A percentile compares a stretch with the other conserved stretches of the same genome.
These are phyloP conservation scores for Poeciliopsis turrubarensis DNA, from an alignment of 2,113 vertebrate species.

Conservation along the genomic window DNA sequence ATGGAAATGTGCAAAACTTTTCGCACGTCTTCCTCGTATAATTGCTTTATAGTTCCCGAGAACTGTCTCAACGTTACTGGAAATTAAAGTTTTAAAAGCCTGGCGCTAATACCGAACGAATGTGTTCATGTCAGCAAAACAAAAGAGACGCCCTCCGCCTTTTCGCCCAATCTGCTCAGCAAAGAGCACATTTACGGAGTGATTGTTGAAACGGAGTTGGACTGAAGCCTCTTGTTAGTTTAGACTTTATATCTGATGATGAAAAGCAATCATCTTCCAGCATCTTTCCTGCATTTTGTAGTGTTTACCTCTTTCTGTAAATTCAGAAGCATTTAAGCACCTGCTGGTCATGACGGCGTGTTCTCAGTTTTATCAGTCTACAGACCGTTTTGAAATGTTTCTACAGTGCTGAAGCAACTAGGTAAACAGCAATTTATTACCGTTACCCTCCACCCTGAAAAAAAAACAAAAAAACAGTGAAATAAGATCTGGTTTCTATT, in stretches of 20 bases:
- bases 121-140: conserved; percentile 10
- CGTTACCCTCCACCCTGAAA: not conserved
- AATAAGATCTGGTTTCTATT: not conserved
- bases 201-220: conserved; percentile 18
- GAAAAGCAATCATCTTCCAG: conserved; percentile 21
- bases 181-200: conserved; percentile 12
- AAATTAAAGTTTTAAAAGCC: not conserved
- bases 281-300: conserved; percentile 32
- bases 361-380: not conserved
- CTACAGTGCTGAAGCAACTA: not conserved
- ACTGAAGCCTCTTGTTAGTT: conserved; percentile 21
- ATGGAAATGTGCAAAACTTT: conserved; percentile 28
- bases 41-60: not conserved
- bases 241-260: conserved; percentile 16
- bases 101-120: not conserved
- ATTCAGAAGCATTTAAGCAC: conserved; percentile 18
- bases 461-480: not conserved
- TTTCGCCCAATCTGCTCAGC: not conserved
- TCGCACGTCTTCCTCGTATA: conserved; percentile 10
- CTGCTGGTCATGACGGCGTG: not conserved
- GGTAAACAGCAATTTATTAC: not conserved
- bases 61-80: not conserved
- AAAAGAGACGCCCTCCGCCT: not conserved
- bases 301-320: conserved; percentile 15
- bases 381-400: not conserved